Conservation (phyloP, 2,888 invertebrate genomes). For the Lepidochrysops patricia region DNA sequence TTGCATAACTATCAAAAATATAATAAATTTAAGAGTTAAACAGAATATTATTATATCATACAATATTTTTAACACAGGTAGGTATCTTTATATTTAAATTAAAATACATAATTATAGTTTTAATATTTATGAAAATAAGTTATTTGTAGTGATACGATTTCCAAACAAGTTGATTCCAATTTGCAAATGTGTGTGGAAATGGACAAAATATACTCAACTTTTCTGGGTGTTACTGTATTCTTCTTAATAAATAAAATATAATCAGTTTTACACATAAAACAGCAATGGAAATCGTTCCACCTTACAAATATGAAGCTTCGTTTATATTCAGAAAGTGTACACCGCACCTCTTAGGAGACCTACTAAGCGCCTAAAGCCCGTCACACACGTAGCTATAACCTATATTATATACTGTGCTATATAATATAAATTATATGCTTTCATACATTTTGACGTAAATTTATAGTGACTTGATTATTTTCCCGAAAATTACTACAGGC, state of each 20-base stretch:
- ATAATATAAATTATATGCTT: too few species aligned
- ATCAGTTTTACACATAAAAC: background rate
- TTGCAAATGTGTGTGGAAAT: background rate
- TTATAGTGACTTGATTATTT: too few species aligned
- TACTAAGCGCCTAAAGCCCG: conserved; percentile 2
- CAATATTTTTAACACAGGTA: too few species aligned
- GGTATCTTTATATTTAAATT: too few species aligned
- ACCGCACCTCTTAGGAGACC: background rate
- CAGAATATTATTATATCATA: background rate
- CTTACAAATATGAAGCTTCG: background rate
- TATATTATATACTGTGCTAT: too few species aligned
- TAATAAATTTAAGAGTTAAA: background rate
- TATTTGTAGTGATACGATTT: background rate
- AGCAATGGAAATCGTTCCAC: background rate
- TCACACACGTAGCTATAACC: too few species aligned
- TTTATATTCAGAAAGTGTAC: background rate
- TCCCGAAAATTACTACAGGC: too few species aligned
- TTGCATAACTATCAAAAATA: conserved; percentile 5
- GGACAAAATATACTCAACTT: background rate
- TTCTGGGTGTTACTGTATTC: too few species aligned
- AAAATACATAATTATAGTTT: too few species aligned
- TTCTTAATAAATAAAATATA: too few species aligned
- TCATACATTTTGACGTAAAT: too few species aligned
- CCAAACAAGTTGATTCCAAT: background rate
- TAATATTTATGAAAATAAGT: too few species aligned